Percentiles rank a stretch among this genome's conserved stretches.
Evolutionary conservation across 2,888 invertebrate genomes (phyloP).

Genomic region (Pardosa pseudoannulata): DNA sequence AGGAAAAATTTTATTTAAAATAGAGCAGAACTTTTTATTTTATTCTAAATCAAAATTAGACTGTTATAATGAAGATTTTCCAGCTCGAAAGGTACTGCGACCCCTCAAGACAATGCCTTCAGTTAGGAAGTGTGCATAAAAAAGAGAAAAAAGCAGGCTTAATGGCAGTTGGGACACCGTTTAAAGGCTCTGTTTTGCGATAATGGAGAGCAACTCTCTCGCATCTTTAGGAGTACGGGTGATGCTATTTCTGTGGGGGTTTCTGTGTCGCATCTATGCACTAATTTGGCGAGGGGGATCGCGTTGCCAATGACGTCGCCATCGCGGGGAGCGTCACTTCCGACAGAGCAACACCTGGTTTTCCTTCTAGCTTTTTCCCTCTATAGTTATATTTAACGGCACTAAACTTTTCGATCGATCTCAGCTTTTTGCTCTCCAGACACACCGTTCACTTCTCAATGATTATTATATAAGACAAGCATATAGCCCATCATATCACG

Average conservation of each 20-base stretch:
- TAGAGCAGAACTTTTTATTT: too few species aligned
- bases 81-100: too few species aligned
- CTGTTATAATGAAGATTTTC: too few species aligned
- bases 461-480: too few species aligned
- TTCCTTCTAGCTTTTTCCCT: background rate
- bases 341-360: slow-evolving; percentile 41
- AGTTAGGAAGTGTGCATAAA: background rate
- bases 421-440: background rate
- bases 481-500: too few species aligned
- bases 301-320: slow-evolving; percentile 54
- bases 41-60: too few species aligned
- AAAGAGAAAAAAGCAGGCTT: background rate
- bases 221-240: background rate
- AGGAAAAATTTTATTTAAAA: too few species aligned
- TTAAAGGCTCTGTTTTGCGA: slow-evolving; percentile 25
- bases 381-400: slow-evolving; percentile 3
- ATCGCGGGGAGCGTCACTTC: slow-evolving; percentile 30
- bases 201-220: slow-evolving; percentile 13
- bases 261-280: slow-evolving; percentile 37
- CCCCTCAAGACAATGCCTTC: background rate
- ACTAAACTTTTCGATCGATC: background rate
- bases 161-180: slow-evolving; percentile 35
- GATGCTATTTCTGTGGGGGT: slow-evolving; percentile 39
- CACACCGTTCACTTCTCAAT: too few species aligned
- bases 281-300: slow-evolving; percentile 70